Base-by-base conservation (phyloP, 2,797 vertebrate genomes). In the Gambelia wislizenii region DNA sequence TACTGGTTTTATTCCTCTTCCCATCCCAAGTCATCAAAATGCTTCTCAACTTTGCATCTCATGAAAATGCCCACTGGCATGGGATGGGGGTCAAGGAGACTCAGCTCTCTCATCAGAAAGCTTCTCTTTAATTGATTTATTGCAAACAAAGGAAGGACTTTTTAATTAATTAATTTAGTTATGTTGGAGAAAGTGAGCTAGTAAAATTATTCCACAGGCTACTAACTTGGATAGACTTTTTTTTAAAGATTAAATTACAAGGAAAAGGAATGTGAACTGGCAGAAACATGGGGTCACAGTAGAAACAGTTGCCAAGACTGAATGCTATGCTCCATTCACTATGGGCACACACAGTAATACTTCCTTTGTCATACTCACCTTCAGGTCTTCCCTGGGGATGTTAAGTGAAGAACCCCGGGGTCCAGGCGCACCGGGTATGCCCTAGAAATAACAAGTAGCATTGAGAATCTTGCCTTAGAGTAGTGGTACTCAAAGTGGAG, bases 391-490 rank as follows among this genome's bases (percentile, higher is more conserved):
- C 83, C 96, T 49, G 2, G 97, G 98, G 77, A 98, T 84, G 85
- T 97, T 96, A 75, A 98, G 56, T 0, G 93, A 6, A 0, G 96
- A 89, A 75, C 98, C 98, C 0, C 96, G 96, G 79, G 95, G 97
- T 69, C 98, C 98, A 0, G 98, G 97, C n/a, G 94, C 86, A 0
- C 98, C 98, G 0, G 98, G 95, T 1, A 95, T 94, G 83, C 98
- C 98, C 98, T 98, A 91, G 87, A 90, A 86, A 90, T 88, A 89
- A 93, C 25, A 18, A 88, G 89, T 83, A 88, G 22, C 0, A 49
- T 27, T 69, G 87, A 22, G 0, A 4, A 72, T 81, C 39, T 30
- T 81, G 39, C 36, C 39, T 25, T 44, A 30, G 39, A 52, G 6
- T 25, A 33, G 30, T 54, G 2, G 1, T 16, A 10, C 52, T 14